Conservation (phyloP, 2,113 vertebrate genomes). For the Aplodontia rufa region DNA sequence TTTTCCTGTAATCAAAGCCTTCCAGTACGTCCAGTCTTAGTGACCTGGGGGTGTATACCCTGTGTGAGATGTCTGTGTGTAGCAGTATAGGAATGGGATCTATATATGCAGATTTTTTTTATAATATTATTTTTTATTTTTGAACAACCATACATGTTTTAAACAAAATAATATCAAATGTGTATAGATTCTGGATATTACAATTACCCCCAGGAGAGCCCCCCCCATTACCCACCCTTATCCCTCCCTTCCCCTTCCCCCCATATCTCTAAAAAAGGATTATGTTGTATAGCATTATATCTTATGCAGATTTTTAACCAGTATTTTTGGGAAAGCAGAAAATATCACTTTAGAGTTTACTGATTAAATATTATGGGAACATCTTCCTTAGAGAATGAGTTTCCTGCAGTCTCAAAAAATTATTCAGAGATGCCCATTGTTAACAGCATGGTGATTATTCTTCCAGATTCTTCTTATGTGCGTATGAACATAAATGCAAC, state of each 20-base stretch:
- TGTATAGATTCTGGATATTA: no score
- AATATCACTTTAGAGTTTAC: neutral
- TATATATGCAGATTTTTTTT: neutral
- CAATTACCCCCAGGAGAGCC: no score
- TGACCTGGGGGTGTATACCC: neutral
- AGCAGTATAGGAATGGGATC: neutral
- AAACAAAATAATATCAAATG: no score
- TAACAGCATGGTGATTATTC: neutral
- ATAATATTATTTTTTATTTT: no score
- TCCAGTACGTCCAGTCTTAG: neutral
- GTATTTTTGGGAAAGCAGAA: neutral
- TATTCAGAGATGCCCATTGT: neutral
- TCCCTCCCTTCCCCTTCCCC: no score
- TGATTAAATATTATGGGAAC: constrained; percentile 33
- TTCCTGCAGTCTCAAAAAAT: neutral
- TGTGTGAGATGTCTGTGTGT: neutral
- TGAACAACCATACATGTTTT: no score
- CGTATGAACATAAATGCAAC: constrained; percentile 31
- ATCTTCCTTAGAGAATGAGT: constrained; percentile 14
- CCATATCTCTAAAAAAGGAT: no score
- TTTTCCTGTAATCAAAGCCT: neutral
- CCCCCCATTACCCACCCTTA: no score
- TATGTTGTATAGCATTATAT: no score
- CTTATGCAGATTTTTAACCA: neutral
- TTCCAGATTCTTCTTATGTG: neutral